These are phyloP conservation scores for Solenopsis fugax DNA, from an alignment of 1,140 invertebrate species.

Conservation along the genomic window DNA sequence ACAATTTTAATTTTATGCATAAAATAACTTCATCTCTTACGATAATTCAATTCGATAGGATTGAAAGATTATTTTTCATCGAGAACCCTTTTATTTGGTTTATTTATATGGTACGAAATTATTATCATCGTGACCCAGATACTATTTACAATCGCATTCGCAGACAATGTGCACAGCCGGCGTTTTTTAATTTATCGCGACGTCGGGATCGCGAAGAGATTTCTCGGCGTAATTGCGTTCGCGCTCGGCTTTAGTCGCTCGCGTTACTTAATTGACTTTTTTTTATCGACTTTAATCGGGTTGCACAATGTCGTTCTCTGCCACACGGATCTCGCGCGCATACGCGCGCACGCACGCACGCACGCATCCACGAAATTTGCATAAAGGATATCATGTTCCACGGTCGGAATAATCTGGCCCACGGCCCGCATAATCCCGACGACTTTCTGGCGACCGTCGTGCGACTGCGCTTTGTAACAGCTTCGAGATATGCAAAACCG, in stretches of 20 bases:
- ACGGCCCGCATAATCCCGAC: constrained; percentile 44
- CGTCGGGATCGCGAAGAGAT: constrained; percentile 47
- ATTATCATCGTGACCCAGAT: constrained; percentile 26
- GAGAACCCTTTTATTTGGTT: constrained; percentile 18
- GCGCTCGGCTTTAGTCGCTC: constrained; percentile 45
- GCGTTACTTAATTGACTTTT: constrained; percentile 52
- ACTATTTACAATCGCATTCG: constrained; percentile 39
- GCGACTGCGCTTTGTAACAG: constrained; percentile 40
- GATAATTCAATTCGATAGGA: background rate
- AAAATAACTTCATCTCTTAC: background rate
- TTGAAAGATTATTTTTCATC: background rate
- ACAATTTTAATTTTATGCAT: background rate
- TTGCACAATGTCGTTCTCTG: constrained; percentile 40
- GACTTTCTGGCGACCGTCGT: constrained; percentile 34
- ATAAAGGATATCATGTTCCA: constrained; percentile 61
- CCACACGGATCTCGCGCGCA: constrained; percentile 26
- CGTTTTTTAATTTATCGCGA: constrained; percentile 54
- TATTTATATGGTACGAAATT: background rate
- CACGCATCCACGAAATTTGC: constrained; percentile 56
- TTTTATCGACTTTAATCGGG: constrained; percentile 45
- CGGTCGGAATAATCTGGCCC: constrained; percentile 53
- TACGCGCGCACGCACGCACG: constrained; percentile 1
- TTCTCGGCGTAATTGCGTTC: constrained; percentile 56
- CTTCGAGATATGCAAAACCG: constrained; percentile 30
- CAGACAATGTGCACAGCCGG: constrained; percentile 31